Base-by-base conservation (phyloP, 2,888 invertebrate genomes). In the Tiphia femorata region DNA sequence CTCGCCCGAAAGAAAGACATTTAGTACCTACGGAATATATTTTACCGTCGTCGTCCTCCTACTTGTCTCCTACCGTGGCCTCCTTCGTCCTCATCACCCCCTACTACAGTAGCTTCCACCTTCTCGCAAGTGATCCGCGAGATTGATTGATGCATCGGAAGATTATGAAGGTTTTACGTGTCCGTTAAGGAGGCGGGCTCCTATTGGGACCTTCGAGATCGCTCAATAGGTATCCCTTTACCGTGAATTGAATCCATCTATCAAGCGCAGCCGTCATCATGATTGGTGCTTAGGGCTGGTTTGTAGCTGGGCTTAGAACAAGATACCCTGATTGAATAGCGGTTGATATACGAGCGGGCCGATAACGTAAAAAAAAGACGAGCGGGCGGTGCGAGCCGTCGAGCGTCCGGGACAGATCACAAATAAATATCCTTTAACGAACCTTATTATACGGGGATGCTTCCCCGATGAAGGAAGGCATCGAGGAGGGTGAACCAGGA, bases 241-340 rank as follows among this genome's bases (percentile, higher is more conserved):
- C 63, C 68, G 70, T 73, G 76, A 72, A 78, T 75, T 65, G 76
- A 72, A 78, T 73, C 72, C 74, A 76, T 77, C 75, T 70, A 78
- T 78, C 75, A 77, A 73, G 69, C 64, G 49, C 60, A 64, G 57
- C 68, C 70, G 62, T 67, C 73, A 69, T 71, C n/a, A n/a, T n/a
- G 76, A 77, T 76, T 75, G 78, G 74, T 73, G 72, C 75, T 78
- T 68, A 75, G 73, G 76, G 66, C 50, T 59, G 72, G 77, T 76
- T 77, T 75, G 75, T 74, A 74, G 64, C 71, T 64, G 20, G 65
- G 71, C 73, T 76, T 78, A 71, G 70, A 77, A 78, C 78, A 78
- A 78, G 78, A 72, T 74, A 74, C 71, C 68, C 73, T 78, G 78
- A 78, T 78, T 78, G 78, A 78, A 78, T 77, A 67, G 73, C 62